Percentiles rank a stretch among this genome's conserved stretches.
Evolutionary conservation across 2,888 invertebrate genomes (phyloP).

Genomic region (Synanthedon formicaeformis): DNA sequence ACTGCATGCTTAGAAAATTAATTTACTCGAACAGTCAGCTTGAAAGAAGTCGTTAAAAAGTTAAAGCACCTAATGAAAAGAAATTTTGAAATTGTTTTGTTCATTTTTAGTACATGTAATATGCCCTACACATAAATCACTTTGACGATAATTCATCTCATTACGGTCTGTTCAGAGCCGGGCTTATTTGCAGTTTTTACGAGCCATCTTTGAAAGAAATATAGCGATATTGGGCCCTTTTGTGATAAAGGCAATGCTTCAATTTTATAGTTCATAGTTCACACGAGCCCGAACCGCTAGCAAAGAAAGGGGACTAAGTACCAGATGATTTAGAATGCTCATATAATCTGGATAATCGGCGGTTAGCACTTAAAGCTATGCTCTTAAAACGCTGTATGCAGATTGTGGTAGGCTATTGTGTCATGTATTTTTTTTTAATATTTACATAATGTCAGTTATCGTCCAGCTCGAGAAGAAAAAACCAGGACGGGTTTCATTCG

Average conservation of each 20-base stretch:
- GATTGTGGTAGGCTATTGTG: slow-evolving; percentile 9
- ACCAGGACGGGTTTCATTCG: too few relatives aligned
- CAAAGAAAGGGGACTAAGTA: slow-evolving; percentile 45
- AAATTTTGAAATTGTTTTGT: not conserved
- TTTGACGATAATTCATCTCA: slow-evolving; percentile 31
- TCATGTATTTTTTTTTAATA: too few relatives aligned
- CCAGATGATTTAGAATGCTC: slow-evolving; percentile 57
- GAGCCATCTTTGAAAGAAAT: slow-evolving; percentile 36
- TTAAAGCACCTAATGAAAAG: not conserved
- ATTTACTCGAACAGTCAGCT: too few relatives aligned
- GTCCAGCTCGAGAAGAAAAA: too few relatives aligned
- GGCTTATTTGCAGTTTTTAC: slow-evolving; percentile 62
- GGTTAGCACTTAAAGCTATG: slow-evolving; percentile 43
- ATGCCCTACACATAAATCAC: slow-evolving; percentile 16
- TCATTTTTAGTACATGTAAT: not conserved
- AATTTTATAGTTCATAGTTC: slow-evolving; percentile 68
- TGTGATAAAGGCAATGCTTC: slow-evolving; percentile 55
- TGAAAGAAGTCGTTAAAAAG: too few relatives aligned
- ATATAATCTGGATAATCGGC: slow-evolving; percentile 59
- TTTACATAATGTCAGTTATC: too few relatives aligned
- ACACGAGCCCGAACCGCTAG: slow-evolving; percentile 25
- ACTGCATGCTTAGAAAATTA: too few relatives aligned
- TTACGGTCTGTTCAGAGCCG: slow-evolving; percentile 28
- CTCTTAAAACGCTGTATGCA: slow-evolving; percentile 23
- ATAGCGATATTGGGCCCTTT: slow-evolving; percentile 52